Percentiles rank a stretch among this genome's conserved stretches.
Evolutionary conservation across 2,113 vertebrate genomes (phyloP).

Genomic region (Cariama cristata): DNA sequence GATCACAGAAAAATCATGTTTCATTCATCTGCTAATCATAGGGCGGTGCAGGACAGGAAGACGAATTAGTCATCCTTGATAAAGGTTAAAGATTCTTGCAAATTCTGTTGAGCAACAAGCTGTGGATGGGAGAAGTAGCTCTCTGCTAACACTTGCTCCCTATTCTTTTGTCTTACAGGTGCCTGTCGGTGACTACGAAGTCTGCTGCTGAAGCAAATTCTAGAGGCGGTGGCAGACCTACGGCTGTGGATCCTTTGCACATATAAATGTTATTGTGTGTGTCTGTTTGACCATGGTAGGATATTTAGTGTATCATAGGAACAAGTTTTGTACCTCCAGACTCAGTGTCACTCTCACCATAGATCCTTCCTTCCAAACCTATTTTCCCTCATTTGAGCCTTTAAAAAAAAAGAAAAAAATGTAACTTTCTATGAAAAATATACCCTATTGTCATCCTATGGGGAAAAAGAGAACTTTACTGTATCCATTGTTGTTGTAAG

Average conservation of each 20-base stretch:
- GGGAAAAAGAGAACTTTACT: neutral
- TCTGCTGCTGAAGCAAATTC: neutral
- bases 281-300: conserved; percentile 37
- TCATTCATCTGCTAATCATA: neutral
- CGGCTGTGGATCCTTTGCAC: neutral
- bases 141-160: neutral
- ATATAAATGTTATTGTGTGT: conserved; percentile 14
- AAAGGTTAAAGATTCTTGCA: neutral
- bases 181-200: neutral
- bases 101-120: neutral
- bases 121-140: neutral
- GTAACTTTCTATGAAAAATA: neutral
- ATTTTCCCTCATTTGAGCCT: neutral
- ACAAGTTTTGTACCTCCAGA: neutral
- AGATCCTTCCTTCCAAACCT: neutral
- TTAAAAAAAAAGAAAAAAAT: neutral
- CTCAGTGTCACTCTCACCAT: neutral
- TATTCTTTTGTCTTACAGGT: conserved; percentile 54
- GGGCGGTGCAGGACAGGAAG: neutral
- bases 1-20: neutral
- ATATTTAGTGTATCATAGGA: neutral
- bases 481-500: neutral
- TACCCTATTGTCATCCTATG: neutral
- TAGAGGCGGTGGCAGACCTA: neutral
- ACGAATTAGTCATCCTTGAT: neutral